Base-by-base conservation (phyloP, 2,888 invertebrate genomes). In the Ceraclea dissimilis region DNA sequence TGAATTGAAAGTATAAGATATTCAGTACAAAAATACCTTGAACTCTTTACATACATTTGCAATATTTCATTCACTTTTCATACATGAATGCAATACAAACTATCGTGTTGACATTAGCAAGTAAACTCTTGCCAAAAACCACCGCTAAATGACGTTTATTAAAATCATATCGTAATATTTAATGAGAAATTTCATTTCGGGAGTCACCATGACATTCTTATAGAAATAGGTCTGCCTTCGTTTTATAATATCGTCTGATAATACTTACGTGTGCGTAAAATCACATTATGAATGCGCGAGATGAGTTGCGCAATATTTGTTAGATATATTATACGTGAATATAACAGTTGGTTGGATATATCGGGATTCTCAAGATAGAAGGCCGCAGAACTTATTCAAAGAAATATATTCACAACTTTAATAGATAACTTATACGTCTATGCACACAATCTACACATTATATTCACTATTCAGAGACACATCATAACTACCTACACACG, bases 311-410 rank as follows among this genome's bases (percentile, higher is more conserved):
- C 39, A 39, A 39, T 39, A 39, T 39, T 13, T n/a, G 26, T 6
- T 26, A 26, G 26, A 26, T 26, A 26, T 10, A 26, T 4, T 26
- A 26, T 54, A 34, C 54, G 49, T 26, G 49, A 54, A 43, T 47
- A 22, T 49, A 31, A 54, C 54, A 49, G 33, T 19, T 19, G 47
- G 21, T 51, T 33, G 22, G 49, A 49, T 34, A 57, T 43, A 52
- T 52, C 19, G 34, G 46, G 46, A 52, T 13, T 16, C 11, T 44
- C n/a, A n/a, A 26, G 44, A 44, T 52, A 26, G 52, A 52, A 52
- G 52, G 52, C 52, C 52, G 44, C 34, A 10, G 10, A 6, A 26
- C 10, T 26, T 10, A 26, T 26, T 26, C 10, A 26, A 26, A 6
- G 26, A 26, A 26, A 6, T 6, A 26, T 4, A 26, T 26, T 26